Percentiles rank a stretch among this genome's conserved stretches.
Evolutionary conservation across 35 echinoderm and acorn worm genomes (phyloP).

Genomic region (Patiria miniata): DNA sequence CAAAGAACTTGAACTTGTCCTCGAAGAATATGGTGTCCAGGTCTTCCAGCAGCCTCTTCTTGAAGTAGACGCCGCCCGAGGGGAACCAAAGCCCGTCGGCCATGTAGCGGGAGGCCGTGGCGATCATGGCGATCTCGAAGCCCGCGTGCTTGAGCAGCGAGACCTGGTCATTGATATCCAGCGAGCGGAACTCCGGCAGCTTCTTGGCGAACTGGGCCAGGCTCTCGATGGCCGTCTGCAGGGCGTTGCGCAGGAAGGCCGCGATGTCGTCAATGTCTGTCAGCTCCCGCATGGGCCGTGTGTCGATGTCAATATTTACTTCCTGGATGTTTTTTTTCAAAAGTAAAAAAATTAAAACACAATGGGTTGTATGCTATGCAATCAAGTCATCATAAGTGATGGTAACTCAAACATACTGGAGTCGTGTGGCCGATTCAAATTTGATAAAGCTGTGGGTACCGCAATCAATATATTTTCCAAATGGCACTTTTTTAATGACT

Average conservation of each 20-base stretch:
- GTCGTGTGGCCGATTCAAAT: too few species aligned
- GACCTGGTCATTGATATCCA: constrained; percentile 96
- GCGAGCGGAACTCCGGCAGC: constrained; percentile 66
- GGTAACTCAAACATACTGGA: too few species aligned
- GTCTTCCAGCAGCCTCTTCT: constrained; percentile 78
- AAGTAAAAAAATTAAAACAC: too few species aligned
- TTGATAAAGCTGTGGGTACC: too few species aligned
- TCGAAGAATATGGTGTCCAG: constrained; percentile 84
- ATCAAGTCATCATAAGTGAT: too few species aligned
- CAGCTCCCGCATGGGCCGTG: constrained; percentile 81
- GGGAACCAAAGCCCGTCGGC: constrained; percentile 98
- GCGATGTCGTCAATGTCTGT: constrained; percentile 80
- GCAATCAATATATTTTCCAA: too few species aligned
- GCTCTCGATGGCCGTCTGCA: constrained; percentile 79
- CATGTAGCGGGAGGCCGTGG: constrained; percentile 84
- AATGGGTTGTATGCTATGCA: too few species aligned
- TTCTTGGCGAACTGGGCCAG: constrained; percentile 92
- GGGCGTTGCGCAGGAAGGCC: constrained; percentile 70
- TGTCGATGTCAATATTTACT: constrained; percentile 43
- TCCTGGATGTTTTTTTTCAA: too few species aligned
- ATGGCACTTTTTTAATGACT: too few species aligned
- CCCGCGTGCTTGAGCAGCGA: constrained; percentile 86
- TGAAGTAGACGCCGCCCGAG: constrained; percentile 81
- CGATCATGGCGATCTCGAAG: constrained; percentile 97
- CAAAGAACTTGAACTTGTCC: constrained; percentile 94